Conservation (phyloP, 1,140 invertebrate genomes). For the Brachionus angularis region DNA sequence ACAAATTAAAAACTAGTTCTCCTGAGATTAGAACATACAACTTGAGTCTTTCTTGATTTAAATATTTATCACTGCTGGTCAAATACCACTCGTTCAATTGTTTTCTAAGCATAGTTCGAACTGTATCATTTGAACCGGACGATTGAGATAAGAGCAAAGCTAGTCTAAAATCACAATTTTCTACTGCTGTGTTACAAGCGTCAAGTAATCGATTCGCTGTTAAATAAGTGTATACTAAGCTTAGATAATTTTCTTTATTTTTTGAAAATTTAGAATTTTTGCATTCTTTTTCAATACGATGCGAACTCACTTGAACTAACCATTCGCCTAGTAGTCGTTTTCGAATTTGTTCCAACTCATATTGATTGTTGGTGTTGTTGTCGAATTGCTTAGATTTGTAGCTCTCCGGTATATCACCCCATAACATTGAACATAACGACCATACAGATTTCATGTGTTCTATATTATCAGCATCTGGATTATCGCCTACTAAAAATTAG, state of each 20-base stretch:
- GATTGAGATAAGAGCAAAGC: constrained; percentile 22
- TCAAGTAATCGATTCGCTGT: constrained; percentile 37
- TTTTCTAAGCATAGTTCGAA: constrained; percentile 34
- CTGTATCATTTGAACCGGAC: constrained; percentile 9
- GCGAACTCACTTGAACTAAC: constrained; percentile 6
- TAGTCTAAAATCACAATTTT: constrained; percentile 26
- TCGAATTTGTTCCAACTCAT: constrained; percentile 26
- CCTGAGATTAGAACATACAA: constrained; percentile 20
- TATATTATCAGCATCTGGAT: constrained; percentile 42
- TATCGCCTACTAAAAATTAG: constrained; percentile 41
- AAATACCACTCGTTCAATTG: constrained; percentile 25
- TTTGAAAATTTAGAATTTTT: constrained; percentile 33
- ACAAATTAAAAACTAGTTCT: constrained; percentile 17
- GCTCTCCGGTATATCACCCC: constrained; percentile 26
- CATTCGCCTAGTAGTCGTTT: constrained; percentile 19
- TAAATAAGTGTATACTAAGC: constrained; percentile 10
- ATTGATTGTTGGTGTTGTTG: background rate
- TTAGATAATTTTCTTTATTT: constrained; percentile 36
- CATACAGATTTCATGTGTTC: constrained; percentile 20
- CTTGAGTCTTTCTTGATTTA: constrained; percentile 12
- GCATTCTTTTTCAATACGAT: constrained; percentile 23
- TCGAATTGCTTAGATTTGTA: background rate
- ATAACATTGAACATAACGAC: constrained; percentile 1
- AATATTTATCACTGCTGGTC: constrained; percentile 28
- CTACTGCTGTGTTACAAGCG: constrained; percentile 27